A percentile compares a stretch with the other conserved stretches of the same genome.
Evolutionary conservation across 2,113 vertebrate genomes (phyloP).

Genomic region (Actinemys pallida): DNA sequence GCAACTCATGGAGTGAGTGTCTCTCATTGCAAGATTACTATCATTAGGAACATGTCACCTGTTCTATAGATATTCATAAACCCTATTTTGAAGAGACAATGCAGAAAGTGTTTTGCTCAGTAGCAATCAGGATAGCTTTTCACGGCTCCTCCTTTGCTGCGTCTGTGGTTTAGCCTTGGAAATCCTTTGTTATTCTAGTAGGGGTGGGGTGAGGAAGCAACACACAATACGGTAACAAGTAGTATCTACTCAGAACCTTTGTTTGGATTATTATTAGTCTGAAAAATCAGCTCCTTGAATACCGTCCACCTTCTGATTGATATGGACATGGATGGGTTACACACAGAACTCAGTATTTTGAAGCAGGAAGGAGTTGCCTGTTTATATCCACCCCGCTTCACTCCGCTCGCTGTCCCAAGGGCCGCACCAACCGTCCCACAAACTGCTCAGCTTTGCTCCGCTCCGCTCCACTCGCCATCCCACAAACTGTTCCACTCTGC

Average conservation of each 20-base stretch:
- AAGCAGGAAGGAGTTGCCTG: neutral
- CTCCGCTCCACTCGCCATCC: no score
- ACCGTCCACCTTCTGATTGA: constrained; percentile 28
- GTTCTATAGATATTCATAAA: constrained; percentile 33
- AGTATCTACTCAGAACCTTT: constrained; percentile 36
- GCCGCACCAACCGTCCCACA: no score
- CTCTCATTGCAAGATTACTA: constrained; percentile 13
- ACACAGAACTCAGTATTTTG: constrained; percentile 22
- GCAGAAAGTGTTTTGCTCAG: neutral
- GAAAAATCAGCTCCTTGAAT: constrained; percentile 56
- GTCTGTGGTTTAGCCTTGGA: constrained; percentile 55
- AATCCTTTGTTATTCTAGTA: constrained; percentile 17
- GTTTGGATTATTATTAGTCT: constrained; percentile 64
- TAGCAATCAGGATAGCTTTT: neutral
- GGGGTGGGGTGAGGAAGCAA: neutral
- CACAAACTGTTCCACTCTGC: no score
- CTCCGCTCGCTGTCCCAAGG: no score
- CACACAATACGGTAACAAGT: constrained; percentile 44
- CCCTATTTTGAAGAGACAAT: constrained; percentile 45
- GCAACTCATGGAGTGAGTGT: constrained; percentile 1
- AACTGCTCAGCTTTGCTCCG: no score
- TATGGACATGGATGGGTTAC: constrained; percentile 30
- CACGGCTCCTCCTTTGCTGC: constrained; percentile 36
- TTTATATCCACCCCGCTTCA: neutral
- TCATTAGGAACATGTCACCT: constrained; percentile 32